These are phyloP conservation scores for Phenganax subtilis DNA, from an alignment of 92 coral and sea anemone species.

Conservation along the genomic window DNA sequence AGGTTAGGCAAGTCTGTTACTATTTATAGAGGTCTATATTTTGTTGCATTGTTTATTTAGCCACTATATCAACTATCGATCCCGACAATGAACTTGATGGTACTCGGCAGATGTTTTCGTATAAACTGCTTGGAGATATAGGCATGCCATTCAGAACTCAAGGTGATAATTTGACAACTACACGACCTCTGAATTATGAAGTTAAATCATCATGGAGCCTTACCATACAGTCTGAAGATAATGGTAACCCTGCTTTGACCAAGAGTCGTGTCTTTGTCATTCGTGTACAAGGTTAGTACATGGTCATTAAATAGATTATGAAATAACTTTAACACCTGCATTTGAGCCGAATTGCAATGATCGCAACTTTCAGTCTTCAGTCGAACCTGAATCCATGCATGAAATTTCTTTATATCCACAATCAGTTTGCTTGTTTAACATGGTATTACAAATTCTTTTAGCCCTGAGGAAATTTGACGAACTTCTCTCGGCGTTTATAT, in stretches of 20 bases:
- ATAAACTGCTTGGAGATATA: slow-evolving; percentile 44
- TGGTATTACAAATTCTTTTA: too few species aligned
- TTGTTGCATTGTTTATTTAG: slow-evolving; percentile 36
- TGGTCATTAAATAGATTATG: not conserved
- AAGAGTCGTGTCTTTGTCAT: slow-evolving; percentile 54
- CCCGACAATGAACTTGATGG: slow-evolving; percentile 69
- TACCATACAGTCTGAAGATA: slow-evolving; percentile 64
- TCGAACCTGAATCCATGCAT: not conserved
- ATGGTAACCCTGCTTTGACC: slow-evolving; percentile 62
- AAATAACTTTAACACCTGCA: not conserved
- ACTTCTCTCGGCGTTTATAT: too few species aligned
- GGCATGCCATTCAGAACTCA: slow-evolving; percentile 63
- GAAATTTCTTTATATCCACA: too few species aligned
- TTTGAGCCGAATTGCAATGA: not conserved
- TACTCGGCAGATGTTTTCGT: slow-evolving; percentile 60
- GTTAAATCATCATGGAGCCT: slow-evolving; percentile 57
- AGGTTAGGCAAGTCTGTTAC: not conserved
- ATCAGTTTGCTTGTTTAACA: too few species aligned
- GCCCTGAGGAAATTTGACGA: too few species aligned
- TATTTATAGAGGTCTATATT: not conserved
- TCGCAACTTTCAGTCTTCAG: not conserved
- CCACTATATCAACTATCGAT: slow-evolving; percentile 67
- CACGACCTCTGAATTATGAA: slow-evolving; percentile 66
- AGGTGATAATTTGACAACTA: slow-evolving; percentile 62
- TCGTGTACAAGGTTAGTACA: slow-evolving; percentile 44